Conservation (phyloP, 1,140 invertebrate genomes). For the Drosophila kikkawai region DNA sequence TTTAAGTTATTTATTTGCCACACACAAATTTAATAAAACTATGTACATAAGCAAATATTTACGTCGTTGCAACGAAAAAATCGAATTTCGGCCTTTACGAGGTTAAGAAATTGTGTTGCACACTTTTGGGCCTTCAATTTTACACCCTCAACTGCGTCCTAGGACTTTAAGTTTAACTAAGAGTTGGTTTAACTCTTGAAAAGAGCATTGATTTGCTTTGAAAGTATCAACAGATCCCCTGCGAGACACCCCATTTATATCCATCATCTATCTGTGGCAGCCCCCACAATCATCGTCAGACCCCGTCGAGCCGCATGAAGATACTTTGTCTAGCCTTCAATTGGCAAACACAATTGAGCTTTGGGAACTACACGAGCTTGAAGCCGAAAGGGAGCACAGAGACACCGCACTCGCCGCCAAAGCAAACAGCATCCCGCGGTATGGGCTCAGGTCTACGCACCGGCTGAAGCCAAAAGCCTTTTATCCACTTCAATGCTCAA, state of each 20-base stretch:
- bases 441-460: conserved; percentile 28
- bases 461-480: conserved; percentile 66
- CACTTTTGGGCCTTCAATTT: conserved; percentile 14
- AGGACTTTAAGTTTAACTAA: conserved; percentile 2
- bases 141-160: background rate
- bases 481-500: conserved; percentile 78
- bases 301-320: conserved; percentile 42
- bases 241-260: conserved; percentile 14
- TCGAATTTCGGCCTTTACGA: too few relatives aligned
- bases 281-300: conserved; percentile 49
- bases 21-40: too few relatives aligned
- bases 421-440: conserved; percentile 62
- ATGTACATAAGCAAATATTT: too few relatives aligned
- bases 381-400: conserved; percentile 31
- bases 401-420: conserved; percentile 70
- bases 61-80: too few relatives aligned
- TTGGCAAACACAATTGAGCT: conserved; percentile 77
- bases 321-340: conserved; percentile 84
- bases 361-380: conserved; percentile 55
- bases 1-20: too few relatives aligned
- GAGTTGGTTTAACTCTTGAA: conserved; percentile 22
- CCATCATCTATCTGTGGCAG: conserved; percentile 42
- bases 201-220: conserved; percentile 24
- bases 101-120: background rate
- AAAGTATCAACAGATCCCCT: conserved; percentile 10